Evolutionary conservation across 2,888 invertebrate genomes (phyloP), one percentile per base, ranked within the genome.

Genomic region (Apamea anceps): DNA sequence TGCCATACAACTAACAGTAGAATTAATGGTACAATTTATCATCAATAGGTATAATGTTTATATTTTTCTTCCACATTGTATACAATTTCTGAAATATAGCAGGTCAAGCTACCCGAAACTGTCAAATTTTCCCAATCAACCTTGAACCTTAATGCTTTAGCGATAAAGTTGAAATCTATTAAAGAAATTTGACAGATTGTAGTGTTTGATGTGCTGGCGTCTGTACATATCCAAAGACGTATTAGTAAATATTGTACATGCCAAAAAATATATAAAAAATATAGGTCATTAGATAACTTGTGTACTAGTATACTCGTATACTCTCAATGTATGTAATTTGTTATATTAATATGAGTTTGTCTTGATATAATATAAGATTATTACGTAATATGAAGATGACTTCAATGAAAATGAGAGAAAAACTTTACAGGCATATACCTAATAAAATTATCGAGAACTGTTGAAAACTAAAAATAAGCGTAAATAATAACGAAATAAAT

Each of bases 191-290:
- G 42, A 42, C 42, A 42, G 42, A 42, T 42, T 42, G 42, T 42
- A 42, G 42, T 42, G 42, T 42, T 42, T 42, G 7, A 42, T 42
- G 6, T 42, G 42, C 42, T 42, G 42, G 42, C 42, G 0, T 42
- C 42, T 42, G 42, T 42, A 42, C 7, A 42, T 25, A 48, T 73
- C 51, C 62, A 57, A 77, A 68, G 60, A 67, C 45, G 45, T 54
- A 83, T 57, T 74, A 73, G 68, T 60, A 76, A 77, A 76, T 63
- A 74, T 75, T 79, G 72, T 75, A 71, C 66, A 79, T 82, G 67
- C 65, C 72, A 85, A 85, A 78, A 79, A 77, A 85, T 80, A 65
- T 78, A n/a, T n/a, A n/a, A n/a, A n/a, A n/a, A n/a, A n/a, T n/a
- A n/a, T n/a, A n/a, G n/a, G n/a, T n/a, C n/a, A n/a, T n/a, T n/a